These are phyloP conservation scores for Epinotia bilunana DNA, from an alignment of 2,888 invertebrate species.

Conservation along the genomic window DNA sequence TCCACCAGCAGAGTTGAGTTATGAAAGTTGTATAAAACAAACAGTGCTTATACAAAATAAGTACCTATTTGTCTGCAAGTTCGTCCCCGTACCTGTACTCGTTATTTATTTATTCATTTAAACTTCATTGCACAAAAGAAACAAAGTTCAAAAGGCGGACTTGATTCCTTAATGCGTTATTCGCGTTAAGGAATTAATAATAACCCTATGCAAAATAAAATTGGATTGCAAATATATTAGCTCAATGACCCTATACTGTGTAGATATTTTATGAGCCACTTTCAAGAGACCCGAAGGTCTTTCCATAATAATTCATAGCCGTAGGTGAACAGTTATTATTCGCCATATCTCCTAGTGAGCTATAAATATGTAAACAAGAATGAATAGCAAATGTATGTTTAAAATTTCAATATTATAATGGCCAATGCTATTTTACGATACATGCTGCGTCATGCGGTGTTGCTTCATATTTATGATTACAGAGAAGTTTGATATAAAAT, in stretches of 20 bases:
- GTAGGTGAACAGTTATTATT: slow-evolving; percentile 29
- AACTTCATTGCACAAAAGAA: too few species aligned
- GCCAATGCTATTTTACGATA: slow-evolving; percentile 14
- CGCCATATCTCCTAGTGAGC: slow-evolving; percentile 37
- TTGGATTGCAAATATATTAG: too few species aligned
- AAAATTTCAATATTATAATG: slow-evolving; percentile 42
- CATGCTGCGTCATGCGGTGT: slow-evolving; percentile 22
- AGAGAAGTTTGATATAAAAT: neutral
- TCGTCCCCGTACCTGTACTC: too few species aligned
- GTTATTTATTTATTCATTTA: too few species aligned
- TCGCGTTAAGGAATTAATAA: too few species aligned
- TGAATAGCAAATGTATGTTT: slow-evolving; percentile 42
- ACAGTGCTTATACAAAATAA: too few species aligned
- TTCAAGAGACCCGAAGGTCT: slow-evolving; percentile 2
- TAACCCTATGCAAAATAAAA: too few species aligned
- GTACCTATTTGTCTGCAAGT: too few species aligned
- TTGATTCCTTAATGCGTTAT: too few species aligned
- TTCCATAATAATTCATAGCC: slow-evolving; percentile 12
- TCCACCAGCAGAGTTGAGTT: neutral
- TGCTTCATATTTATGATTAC: slow-evolving; percentile 1
- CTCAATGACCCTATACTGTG: neutral
- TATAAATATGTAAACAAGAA: slow-evolving; percentile 42
- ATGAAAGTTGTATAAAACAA: too few species aligned
- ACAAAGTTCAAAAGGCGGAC: too few species aligned
- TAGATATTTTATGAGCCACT: neutral